Percentiles rank a stretch among this genome's conserved stretches.
These are phyloP conservation scores for Dromas ardeola DNA, from an alignment of 2,113 vertebrate genomes.

Conservation along the genomic window DNA sequence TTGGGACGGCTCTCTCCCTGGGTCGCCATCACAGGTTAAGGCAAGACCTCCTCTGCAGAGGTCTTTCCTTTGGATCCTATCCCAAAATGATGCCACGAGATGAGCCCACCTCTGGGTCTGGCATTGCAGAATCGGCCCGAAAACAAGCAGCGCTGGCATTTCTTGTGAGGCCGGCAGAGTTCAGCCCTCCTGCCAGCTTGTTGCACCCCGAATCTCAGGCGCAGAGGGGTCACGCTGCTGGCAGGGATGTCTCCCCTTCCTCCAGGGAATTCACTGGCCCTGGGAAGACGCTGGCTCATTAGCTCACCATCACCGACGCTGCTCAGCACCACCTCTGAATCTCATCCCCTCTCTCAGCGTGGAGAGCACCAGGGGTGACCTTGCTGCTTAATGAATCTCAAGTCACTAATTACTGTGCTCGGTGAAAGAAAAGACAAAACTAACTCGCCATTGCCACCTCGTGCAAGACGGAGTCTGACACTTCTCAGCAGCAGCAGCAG, in stretches of 20 bases:
- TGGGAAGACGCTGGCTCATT: accelerated
- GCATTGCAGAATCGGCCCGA: background rate
- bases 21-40: accelerated
- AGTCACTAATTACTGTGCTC: background rate
- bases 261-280: background rate
- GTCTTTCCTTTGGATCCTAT: background rate
- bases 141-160: background rate
- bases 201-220: accelerated
- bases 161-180: background rate
- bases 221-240: accelerated
- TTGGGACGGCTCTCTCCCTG: accelerated
- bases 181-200: background rate
- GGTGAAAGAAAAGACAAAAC: background rate
- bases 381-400: background rate
- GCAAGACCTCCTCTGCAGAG: background rate
- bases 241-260: background rate
- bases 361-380: background rate
- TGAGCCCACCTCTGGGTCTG: background rate
- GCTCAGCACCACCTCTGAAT: background rate
- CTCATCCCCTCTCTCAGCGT: accelerated
- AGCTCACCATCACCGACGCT: accelerated
- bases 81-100: background rate
- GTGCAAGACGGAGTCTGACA: background rate
- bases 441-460: background rate
- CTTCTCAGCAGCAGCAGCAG: background rate